A percentile compares a stretch with the other conserved stretches of the same genome.
phyloP scores from a whole-genome alignment of 2,888 invertebrate species.

The Apodemia mormo region DNA sequence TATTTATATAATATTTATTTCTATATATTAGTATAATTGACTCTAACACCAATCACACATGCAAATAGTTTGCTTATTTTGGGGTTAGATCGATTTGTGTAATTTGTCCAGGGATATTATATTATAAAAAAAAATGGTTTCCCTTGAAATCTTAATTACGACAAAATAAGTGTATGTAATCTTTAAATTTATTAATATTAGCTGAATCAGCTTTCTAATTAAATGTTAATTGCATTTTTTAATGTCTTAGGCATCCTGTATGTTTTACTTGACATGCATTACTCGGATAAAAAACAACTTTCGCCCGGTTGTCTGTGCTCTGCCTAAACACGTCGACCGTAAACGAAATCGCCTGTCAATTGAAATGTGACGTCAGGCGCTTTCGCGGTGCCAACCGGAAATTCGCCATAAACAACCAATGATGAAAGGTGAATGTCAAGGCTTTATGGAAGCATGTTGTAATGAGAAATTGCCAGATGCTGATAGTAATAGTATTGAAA shows the following conservation, averaged over 20 bases:
- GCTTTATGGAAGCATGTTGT: constrained; percentile 45
- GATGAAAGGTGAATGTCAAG: constrained; percentile 75
- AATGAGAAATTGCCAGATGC: constrained; percentile 5
- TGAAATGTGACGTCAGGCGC: constrained; percentile 47
- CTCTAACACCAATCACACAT: too few relatives aligned
- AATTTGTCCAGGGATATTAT: too few relatives aligned
- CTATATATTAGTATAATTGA: too few relatives aligned
- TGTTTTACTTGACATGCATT: constrained; percentile 26
- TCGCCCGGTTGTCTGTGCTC: constrained; percentile 34
- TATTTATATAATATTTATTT: too few relatives aligned
- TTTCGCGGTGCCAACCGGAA: constrained; percentile 67
- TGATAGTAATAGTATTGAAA: constrained; percentile 13
- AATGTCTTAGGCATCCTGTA: constrained; percentile 12
- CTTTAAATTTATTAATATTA: not conserved
- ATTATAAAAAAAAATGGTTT: too few relatives aligned
- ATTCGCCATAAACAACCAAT: constrained; percentile 51
- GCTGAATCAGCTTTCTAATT: constrained; percentile 12
- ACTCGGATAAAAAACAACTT: constrained; percentile 36
- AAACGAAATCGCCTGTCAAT: constrained; percentile 51
- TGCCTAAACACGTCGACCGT: constrained; percentile 33
- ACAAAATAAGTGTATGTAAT: too few relatives aligned
- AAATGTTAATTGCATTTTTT: not conserved
- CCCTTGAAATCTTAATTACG: too few relatives aligned
- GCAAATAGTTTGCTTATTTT: too few relatives aligned
- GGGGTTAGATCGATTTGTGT: too few relatives aligned